Evolutionary conservation across 2,888 invertebrate genomes (phyloP).

Genomic region (Drosophila quinaria): DNA sequence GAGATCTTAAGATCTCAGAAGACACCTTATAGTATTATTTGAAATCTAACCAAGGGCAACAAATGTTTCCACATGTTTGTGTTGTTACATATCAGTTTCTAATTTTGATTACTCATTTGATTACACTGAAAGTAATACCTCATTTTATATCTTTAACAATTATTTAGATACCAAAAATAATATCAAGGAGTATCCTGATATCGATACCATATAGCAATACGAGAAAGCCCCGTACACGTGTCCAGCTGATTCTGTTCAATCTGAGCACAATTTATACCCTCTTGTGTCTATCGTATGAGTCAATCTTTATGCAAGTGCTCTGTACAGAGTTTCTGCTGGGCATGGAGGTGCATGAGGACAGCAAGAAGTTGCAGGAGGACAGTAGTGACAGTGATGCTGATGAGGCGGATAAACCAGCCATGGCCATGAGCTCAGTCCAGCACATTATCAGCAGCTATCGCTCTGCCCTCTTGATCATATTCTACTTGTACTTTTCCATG

Average conservation of each 20-base stretch:
- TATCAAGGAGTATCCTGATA: slow-evolving; percentile 24
- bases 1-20: background rate
- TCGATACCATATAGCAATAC: slow-evolving; percentile 50
- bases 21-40: slow-evolving; percentile 6
- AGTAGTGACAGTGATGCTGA: background rate
- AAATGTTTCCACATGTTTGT: slow-evolving; percentile 3
- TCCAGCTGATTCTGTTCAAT: slow-evolving; percentile 87
- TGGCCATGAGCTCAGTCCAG: slow-evolving; percentile 19
- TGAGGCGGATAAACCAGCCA: slow-evolving; percentile 27
- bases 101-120: slow-evolving; percentile 9
- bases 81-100: slow-evolving; percentile 2
- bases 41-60: background rate
- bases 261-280: slow-evolving; percentile 89
- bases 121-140: slow-evolving; percentile 12
- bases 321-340: slow-evolving; percentile 72
- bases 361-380: slow-evolving; percentile 4
- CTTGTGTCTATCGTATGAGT: slow-evolving; percentile 92
- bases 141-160: slow-evolving; percentile 2
- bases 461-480: slow-evolving; percentile 87
- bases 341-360: slow-evolving; percentile 34
- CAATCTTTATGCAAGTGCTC: slow-evolving; percentile 89
- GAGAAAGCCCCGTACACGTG: slow-evolving; percentile 84
- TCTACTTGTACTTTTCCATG: slow-evolving; percentile 93
- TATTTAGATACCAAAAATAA: slow-evolving; percentile 4
- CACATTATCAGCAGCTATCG: slow-evolving; percentile 58